Base-by-base conservation (phyloP, 92 coral and sea anemone species). In the Plumapathes pennacea region DNA sequence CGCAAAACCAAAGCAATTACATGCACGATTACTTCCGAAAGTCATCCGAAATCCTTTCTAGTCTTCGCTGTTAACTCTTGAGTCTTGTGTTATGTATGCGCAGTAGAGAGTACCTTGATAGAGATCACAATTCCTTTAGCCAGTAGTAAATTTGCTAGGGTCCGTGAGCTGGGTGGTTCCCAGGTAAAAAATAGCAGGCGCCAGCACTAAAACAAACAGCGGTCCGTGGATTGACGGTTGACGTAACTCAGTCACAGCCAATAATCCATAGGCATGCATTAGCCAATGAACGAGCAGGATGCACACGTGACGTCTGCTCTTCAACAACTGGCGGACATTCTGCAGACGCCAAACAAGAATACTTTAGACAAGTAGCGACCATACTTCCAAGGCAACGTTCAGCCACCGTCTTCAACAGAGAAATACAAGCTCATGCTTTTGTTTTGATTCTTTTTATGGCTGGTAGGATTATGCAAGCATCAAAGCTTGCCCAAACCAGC, bases 271-370 rank as follows among this genome's bases (percentile, higher is more conserved):
- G 13, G 90, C 96, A 32, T 89, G 96, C 15, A 85, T 76, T 28
- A 88, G 8, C 99, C 96, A 88, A 43, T 88, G 91, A 33, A 78
- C 84, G 40, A 94, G 4, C 14, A 94, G 80, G 25, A 94, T 94
- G 7, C 64, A 62, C 57, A 89, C 52, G 51, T 84, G 87, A 25
- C 91, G 87, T 68, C 82, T 94, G 59, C 89, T 88, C 12, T 54
- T 70, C 30, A 81, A 25, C 15, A 94, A 50, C 64, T 88, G 96
- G 12, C 83, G 70, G 31, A 77, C 45, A 38, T 58, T 74, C 99
- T 94, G 58, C 10, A 46, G 37, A 31, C n/a, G n/a, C 31, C 34
- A 67, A 37, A 52, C 8, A 42, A 28, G 14, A 25, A 50, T 33
- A 15, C 42, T 25, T 32, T 1, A 50, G 12, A 25, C 3, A 20